Evolutionary conservation across 2,113 vertebrate genomes (phyloP).

Genomic region (Pagrus major): DNA sequence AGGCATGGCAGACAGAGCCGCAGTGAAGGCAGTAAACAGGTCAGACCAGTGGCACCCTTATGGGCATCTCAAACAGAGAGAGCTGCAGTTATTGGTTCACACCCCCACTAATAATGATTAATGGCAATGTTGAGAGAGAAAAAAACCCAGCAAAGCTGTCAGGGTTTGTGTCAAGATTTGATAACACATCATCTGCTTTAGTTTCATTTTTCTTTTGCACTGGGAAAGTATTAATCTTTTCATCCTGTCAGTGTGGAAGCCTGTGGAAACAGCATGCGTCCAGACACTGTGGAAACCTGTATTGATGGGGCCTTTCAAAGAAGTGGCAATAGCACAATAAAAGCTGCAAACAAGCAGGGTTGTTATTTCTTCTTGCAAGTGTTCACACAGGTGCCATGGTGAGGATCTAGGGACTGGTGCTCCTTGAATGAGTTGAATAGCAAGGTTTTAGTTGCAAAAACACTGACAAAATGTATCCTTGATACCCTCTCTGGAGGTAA

Average conservation of each 20-base stretch:
- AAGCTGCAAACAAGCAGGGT: constrained; percentile 18
- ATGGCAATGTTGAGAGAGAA: constrained; percentile 47
- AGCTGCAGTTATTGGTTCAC: constrained; percentile 54
- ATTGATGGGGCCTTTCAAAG: constrained; percentile 11
- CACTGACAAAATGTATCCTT: constrained; percentile 16
- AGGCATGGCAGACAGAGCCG: constrained; percentile 70
- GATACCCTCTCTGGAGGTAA: constrained; percentile 27
- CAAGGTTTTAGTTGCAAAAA: constrained; percentile 36
- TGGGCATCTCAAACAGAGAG: constrained; percentile 55
- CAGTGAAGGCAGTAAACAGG: constrained; percentile 74
- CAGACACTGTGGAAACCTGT: background rate
- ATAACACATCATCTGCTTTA: constrained; percentile 31
- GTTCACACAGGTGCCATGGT: constrained; percentile 8
- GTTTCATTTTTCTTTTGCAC: constrained; percentile 18
- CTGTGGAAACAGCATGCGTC: constrained; percentile 15
- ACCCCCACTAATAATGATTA: constrained; percentile 62
- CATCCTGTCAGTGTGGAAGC: background rate
- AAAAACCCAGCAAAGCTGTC: constrained; percentile 21
- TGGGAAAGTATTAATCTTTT: background rate
- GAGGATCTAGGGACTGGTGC: constrained; percentile 10
- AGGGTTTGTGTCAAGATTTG: constrained; percentile 28
- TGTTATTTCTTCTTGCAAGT: constrained; percentile 18
- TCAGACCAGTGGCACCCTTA: constrained; percentile 66
- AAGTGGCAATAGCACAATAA: background rate
- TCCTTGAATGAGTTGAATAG: constrained; percentile 32